Percentiles rank a stretch among this genome's conserved stretches.
These are phyloP conservation scores for Oligia strigilis DNA, from an alignment of 2,888 invertebrate species.

Conservation along the genomic window DNA sequence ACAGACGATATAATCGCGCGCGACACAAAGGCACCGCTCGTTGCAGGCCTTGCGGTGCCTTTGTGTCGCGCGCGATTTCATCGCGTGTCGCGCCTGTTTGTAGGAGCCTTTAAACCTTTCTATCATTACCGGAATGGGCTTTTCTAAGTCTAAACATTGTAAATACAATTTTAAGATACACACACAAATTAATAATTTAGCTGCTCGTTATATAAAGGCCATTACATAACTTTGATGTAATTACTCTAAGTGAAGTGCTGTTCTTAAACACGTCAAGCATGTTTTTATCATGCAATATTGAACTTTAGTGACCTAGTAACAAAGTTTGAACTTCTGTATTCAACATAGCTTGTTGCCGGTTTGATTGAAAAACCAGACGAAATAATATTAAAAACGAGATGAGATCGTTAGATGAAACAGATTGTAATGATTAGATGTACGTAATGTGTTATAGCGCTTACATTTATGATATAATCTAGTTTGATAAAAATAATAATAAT, in stretches of 20 bases:
- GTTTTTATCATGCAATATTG: not conserved
- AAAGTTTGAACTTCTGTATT: not conserved
- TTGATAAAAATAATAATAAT: no score
- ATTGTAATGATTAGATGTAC: slow-evolving; percentile 25
- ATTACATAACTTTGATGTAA: slow-evolving; percentile 52
- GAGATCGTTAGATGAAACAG: slow-evolving; percentile 37
- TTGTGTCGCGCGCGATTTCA: no score
- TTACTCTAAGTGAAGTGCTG: slow-evolving; percentile 42
- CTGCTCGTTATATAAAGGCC: slow-evolving; percentile 13
- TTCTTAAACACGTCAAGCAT: slow-evolving; percentile 16
- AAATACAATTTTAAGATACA: slow-evolving; percentile 24
- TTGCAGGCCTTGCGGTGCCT: no score
- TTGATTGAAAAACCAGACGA: slow-evolving; percentile 29
- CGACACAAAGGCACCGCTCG: no score
- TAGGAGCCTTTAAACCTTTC: not conserved
- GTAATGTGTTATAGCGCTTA: slow-evolving; percentile 21
- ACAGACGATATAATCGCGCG: no score
- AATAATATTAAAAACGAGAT: slow-evolving; percentile 35
- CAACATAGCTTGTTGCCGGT: no score
- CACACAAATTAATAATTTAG: slow-evolving; percentile 28
- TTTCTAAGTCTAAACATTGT: not conserved
- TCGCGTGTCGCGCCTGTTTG: no score
- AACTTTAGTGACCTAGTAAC: accelerated
- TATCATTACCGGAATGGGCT: not conserved
- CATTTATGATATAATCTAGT: slow-evolving; percentile 10